phyloP scores from a whole-genome alignment of 2,888 invertebrate species.

The Pherbina coryleti region DNA sequence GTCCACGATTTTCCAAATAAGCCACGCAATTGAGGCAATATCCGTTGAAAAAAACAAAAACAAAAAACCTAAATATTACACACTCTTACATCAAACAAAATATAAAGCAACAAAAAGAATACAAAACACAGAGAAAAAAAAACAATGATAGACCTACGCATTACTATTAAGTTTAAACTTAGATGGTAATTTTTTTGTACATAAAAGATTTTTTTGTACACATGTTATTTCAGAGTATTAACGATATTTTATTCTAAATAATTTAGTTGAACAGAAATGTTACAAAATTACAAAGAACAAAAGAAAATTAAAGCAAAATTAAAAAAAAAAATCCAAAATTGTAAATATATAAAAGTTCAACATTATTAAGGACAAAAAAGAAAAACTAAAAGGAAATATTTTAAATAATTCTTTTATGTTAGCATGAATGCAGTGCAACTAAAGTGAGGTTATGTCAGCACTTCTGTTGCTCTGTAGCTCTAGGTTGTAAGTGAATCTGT shows the following conservation, averaged over 20 bases:
- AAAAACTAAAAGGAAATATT: neutral
- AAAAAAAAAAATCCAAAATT: neutral
- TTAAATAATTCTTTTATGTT: neutral
- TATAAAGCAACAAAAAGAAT: too few relatives aligned
- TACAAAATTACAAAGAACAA: slow-evolving; percentile 7
- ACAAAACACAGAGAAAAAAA: too few relatives aligned
- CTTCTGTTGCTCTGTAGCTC: neutral
- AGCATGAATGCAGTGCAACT: neutral
- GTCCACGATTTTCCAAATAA: slow-evolving; percentile 40
- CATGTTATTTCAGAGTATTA: neutral
- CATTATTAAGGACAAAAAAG: neutral
- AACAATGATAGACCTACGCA: slow-evolving; percentile 42
- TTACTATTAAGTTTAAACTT: neutral
- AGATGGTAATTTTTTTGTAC: neutral
- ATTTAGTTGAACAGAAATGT: slow-evolving; percentile 35
- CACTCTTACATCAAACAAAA: neutral
- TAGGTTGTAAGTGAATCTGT: slow-evolving; percentile 22
- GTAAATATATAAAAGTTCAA: neutral
- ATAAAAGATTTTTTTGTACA: slow-evolving; percentile 1
- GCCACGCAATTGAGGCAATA: slow-evolving; percentile 5
- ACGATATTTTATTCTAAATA: neutral
- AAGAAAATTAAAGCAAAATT: neutral
- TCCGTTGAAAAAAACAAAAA: neutral
- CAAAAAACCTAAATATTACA: neutral
- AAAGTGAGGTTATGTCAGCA: neutral